Base-by-base conservation (phyloP, 1,140 invertebrate genomes). In the Temnothorax longispinosus region DNA sequence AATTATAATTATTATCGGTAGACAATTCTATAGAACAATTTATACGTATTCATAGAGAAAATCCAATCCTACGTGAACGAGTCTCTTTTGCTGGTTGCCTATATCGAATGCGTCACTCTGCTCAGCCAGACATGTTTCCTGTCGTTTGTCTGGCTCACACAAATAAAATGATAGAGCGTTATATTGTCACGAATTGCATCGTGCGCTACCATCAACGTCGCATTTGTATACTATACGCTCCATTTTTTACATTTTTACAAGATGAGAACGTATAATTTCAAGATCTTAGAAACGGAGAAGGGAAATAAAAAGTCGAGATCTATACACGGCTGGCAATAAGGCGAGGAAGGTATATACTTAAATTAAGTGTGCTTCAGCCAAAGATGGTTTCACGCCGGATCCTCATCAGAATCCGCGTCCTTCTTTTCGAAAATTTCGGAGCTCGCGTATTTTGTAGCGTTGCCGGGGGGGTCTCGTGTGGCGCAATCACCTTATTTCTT, bases 91-190 rank as follows among this genome's bases (percentile, higher is more conserved):
- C 75, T 35, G 56, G 54, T 52, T 50, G 85, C 44, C 60, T 41
- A 78, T 84, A 78, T 84, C 74, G 75, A 72, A 87, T 76, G 89
- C 81, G 86, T 85, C 65, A 60, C 74, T 89, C 91, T 93, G 94
- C 88, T 91, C 94, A 95, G 92, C 94, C 93, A 95, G 92, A 95
- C 95, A 95, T 94, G 93, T 94, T 95, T 95, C 95, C 95, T 95
- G 95, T 93, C 93, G 93, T 95, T 95, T 95, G 94, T 94, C 93
- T 87, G 60, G 76, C 91, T 93, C 93, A 89, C 94, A 93, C 90
- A 90, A 92, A 94, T 89, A 86, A 69, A 89, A 80, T 82, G 74
- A 87, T 75, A 58, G 56, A 77, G 81, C 60, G 67, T 56, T 65
- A 38, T 15, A 38, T 15, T 52, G 84, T 85, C 35, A 35, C 74